A percentile compares a stretch with the other conserved stretches of the same genome.
phyloP scores from a whole-genome alignment of 2,888 invertebrate genomes.

The Hipparchia sbordonii region DNA sequence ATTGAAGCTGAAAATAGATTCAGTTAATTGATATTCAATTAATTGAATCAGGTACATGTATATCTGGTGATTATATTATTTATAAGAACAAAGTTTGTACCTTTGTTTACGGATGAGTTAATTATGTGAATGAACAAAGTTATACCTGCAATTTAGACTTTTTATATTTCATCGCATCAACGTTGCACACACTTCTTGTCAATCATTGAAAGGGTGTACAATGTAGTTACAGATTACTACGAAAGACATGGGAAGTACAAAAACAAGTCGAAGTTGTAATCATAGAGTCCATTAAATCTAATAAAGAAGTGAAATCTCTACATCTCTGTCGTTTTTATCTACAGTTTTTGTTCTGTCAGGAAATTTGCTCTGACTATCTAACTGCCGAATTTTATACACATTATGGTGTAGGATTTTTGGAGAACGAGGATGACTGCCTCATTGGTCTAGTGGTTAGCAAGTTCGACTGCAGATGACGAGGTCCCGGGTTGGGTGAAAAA shows the following conservation, averaged over 20 bases:
- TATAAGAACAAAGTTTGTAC: neutral
- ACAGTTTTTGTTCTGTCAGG: no score
- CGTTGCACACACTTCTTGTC: neutral
- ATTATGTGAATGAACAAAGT: neutral
- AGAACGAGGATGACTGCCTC: no score
- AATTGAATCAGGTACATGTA: neutral
- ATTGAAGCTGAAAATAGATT: conserved; percentile 1
- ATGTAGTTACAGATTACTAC: neutral
- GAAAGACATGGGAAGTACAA: neutral
- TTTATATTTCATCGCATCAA: neutral
- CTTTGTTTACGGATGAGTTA: neutral
- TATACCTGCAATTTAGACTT: neutral
- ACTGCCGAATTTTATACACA: no score
- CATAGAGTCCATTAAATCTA: neutral
- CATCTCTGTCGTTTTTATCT: neutral
- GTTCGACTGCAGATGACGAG: no score
- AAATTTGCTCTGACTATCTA: no score
- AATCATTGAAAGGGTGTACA: neutral
- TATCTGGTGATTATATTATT: neutral
- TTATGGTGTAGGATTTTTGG: neutral
- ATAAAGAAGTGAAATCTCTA: neutral
- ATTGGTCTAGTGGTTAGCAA: no score
- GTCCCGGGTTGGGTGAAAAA: no score
- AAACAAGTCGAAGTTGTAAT: neutral
- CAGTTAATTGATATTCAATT: neutral